Conservation (phyloP, 2,888 invertebrate species). For the Agrochola lychnidis region DNA sequence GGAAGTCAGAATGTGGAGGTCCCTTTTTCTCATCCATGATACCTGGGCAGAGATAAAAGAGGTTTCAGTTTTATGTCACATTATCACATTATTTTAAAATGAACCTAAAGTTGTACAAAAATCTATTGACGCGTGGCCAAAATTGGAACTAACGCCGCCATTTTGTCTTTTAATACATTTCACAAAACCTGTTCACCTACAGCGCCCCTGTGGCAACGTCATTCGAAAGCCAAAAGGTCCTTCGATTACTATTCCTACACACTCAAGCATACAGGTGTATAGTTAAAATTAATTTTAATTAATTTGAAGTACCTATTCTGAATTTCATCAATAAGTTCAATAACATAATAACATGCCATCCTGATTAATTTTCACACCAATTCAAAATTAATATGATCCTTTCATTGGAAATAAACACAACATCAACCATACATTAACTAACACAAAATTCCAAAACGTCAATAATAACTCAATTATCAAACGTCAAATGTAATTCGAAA, state of each 20-base stretch:
- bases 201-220: not conserved
- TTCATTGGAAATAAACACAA: conserved; percentile 7
- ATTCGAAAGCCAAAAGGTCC: not conserved
- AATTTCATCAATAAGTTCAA: not conserved
- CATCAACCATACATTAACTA: not conserved
- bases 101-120: not conserved
- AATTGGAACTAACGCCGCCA: not conserved
- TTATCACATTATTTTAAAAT: not conserved
- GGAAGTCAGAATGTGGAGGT: conserved; percentile 95
- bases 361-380: not conserved
- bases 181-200: too few relatives aligned
- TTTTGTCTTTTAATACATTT: not conserved
- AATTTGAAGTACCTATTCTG: not conserved
- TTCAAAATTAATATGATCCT: not conserved
- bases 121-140: not conserved
- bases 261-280: not conserved
- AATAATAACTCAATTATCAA: conserved; percentile 63
- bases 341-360: not conserved
- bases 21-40: conserved; percentile 95
- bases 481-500: conserved; percentile 57
- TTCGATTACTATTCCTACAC: not conserved
- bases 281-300: not conserved
- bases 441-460: conserved; percentile 29
- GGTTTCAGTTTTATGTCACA: not conserved
- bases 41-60: conserved; percentile 88